Base-by-base conservation (phyloP, 2,797 vertebrate species). In the Lithobates sylvaticus region DNA sequence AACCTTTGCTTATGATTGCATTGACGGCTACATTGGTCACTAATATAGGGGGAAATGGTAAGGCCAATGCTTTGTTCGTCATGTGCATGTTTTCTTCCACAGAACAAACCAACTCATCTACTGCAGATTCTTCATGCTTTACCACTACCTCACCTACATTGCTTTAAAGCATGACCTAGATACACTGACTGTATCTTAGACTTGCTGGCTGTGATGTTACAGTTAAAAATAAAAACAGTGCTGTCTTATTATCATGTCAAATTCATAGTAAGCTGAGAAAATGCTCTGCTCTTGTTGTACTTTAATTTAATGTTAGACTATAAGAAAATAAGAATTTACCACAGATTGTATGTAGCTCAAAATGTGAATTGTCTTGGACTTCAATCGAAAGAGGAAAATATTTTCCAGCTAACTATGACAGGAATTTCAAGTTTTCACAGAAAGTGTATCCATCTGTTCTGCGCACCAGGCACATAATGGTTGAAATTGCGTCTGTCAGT, bases 11-110 rank as follows among this genome's bases (percentile, higher is more conserved):
- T 61, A 61, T 91, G 90, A 94, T 94, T 94, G 92, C 92, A 91
- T 92, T 95, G 94, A 92, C 94, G 93, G 90, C 92, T 92, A 93
- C 93, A 91, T 93, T 92, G 94, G 93, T 94, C 93, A 93, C 93
- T 95, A 94, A 94, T 92, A 89, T 95, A 96, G 95, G 94, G 94
- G 93, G 95, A 95, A 94, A 94, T 95, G 94, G 95, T 95, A 95
- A 96, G 94, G 94, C 90, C 90, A 89, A 91, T 94, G 93, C 92
- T 93, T 91, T 92, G 91, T 93, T 93, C 90, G 86, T 93, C 92
- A 88, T 93, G 90, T 95, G 94, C 94, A 94, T 95, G 94, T 92
- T 90, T 91, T 89, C 90, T 91, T 91, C 90, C 90, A 91, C 89
- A 92, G 91, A 93, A 88, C 91, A 89, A 91, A 91, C 89, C 90